Conservation (phyloP, 2,113 vertebrate species). For the Brachypteracias leptosomus region DNA sequence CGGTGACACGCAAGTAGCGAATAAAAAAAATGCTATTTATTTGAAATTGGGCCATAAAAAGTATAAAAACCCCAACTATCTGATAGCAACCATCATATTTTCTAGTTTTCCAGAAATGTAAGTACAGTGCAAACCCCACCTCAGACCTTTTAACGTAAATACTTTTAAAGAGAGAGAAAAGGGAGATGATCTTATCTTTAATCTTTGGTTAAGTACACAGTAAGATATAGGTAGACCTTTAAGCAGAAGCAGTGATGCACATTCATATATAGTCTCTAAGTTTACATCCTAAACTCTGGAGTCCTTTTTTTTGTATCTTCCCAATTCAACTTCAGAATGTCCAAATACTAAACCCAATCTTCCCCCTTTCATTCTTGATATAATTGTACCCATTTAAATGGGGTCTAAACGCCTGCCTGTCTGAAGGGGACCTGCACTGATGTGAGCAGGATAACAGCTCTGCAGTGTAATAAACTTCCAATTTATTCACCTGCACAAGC, state of each 20-base stretch:
- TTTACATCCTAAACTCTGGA: background rate
- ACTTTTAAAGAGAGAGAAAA: background rate
- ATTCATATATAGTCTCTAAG: background rate
- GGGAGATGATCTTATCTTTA: background rate
- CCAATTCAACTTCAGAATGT: background rate
- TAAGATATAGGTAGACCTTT: background rate
- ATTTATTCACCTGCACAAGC: conserved; percentile 25
- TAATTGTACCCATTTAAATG: background rate
- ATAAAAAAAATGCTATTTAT: background rate
- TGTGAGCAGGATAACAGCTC: background rate
- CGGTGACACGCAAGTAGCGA: background rate
- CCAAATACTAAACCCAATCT: background rate
- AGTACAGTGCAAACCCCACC: background rate
- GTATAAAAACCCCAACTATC: background rate
- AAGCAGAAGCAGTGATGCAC: background rate
- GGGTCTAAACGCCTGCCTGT: background rate
- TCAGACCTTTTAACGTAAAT: background rate
- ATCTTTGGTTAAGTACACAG: background rate
- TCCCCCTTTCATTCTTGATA: background rate
- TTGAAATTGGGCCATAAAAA: background rate
- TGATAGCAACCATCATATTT: background rate
- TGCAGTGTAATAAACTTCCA: background rate
- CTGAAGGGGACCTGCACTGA: background rate
- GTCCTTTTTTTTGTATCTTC: background rate
- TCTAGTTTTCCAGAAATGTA: background rate